Conservation (phyloP, 2,797 vertebrate genomes). For the Coregonus suidteri region DNA sequence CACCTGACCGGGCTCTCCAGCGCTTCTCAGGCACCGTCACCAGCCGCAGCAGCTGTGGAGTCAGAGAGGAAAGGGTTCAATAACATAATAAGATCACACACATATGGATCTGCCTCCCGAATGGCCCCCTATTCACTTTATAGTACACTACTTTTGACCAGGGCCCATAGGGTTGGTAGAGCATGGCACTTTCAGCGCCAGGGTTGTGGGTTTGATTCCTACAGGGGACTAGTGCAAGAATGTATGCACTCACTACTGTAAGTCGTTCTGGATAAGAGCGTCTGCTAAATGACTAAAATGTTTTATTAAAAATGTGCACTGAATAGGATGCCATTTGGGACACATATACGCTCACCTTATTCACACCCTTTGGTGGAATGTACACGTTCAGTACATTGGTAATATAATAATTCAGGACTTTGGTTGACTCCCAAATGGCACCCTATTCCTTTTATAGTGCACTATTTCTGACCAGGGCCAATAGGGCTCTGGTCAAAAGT, state of each 20-base stretch:
- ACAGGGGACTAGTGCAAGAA: too few species aligned
- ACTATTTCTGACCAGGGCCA: not conserved
- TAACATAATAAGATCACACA: constrained; percentile 36
- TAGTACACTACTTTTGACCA: too few species aligned
- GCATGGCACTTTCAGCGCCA: too few species aligned
- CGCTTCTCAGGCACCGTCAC: constrained; percentile 76
- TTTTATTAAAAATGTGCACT: not conserved
- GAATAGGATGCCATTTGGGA: not conserved
- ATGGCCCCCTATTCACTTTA: too few species aligned
- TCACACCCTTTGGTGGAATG: not conserved
- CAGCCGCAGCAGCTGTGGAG: constrained; percentile 70
- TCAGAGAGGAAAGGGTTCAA: constrained; percentile 47
- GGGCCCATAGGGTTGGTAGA: too few species aligned
- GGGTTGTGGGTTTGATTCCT: too few species aligned
- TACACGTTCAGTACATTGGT: not conserved
- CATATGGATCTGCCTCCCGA: not conserved
- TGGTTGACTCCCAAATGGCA: not conserved
- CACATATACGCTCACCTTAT: not conserved
- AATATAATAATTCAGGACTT: not conserved
- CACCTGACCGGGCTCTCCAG: constrained; percentile 69
- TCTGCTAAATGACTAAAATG: too few species aligned
- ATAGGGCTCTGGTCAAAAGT: not conserved
- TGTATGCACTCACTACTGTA: too few species aligned
- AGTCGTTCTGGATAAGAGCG: too few species aligned
- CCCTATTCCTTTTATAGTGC: not conserved